Percentiles rank a stretch among this genome's conserved stretches.
Evolutionary conservation across 1,140 invertebrate species (phyloP).

Genomic region (Bombus consobrinus): DNA sequence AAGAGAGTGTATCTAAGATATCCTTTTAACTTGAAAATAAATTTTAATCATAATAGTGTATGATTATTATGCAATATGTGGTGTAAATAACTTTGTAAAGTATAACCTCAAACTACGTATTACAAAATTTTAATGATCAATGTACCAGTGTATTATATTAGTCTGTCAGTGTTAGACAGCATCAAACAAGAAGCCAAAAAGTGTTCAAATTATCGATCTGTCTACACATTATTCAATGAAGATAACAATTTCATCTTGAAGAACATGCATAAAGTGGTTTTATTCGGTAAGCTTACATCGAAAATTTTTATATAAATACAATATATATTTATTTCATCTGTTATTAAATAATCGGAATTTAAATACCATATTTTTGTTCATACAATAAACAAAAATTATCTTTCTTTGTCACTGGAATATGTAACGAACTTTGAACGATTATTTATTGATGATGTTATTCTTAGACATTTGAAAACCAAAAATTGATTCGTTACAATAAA

Average conservation of each 20-base stretch:
- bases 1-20: too few species aligned
- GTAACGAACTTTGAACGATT: background rate
- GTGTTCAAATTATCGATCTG: background rate
- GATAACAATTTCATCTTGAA: background rate
- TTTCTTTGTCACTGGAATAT: background rate
- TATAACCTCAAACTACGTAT: constrained; percentile 36
- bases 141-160: background rate
- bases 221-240: background rate
- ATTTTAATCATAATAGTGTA: background rate
- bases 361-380: background rate
- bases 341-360: background rate
- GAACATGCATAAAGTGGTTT: constrained; percentile 9
- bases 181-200: background rate
- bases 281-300: background rate
- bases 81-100: background rate
- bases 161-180: background rate
- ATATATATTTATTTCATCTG: background rate
- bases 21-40: too few species aligned
- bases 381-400: background rate
- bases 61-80: background rate
- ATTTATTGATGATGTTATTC: background rate
- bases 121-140: background rate
- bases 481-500: too few species aligned
- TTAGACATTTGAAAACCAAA: background rate
- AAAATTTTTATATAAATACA: background rate